Percentiles rank a stretch among this genome's conserved stretches.
Conservation (phyloP, 2,888 invertebrate genomes). For the Limnephilus lunatus region DNA sequence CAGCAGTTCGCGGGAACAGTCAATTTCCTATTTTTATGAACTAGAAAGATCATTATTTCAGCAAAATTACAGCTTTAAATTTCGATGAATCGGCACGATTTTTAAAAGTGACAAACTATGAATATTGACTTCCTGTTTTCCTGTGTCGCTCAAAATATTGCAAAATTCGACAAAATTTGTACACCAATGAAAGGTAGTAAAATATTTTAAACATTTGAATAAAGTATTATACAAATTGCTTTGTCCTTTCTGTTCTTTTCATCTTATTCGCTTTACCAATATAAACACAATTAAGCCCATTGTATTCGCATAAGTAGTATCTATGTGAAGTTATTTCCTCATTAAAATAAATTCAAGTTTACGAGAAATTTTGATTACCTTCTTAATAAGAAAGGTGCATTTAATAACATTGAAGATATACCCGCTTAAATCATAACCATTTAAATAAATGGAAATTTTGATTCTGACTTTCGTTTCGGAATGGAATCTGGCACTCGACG, state of each 20-base stretch:
- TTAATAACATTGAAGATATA: background rate
- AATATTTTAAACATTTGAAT: background rate
- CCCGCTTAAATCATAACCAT: conserved; percentile 43
- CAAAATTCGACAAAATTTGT: background rate
- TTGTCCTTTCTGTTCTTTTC: background rate
- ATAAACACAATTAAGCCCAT: no score
- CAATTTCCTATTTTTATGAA: conserved; percentile 34
- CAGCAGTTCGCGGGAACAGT: conserved; percentile 27
- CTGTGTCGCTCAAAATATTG: background rate
- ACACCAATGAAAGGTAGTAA: background rate
- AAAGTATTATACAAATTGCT: background rate
- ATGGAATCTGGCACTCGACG: conserved; percentile 12
- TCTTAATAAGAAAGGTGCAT: background rate
- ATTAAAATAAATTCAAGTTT: background rate
- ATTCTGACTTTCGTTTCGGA: conserved; percentile 29
- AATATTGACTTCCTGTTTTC: background rate
- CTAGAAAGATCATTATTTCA: conserved; percentile 28
- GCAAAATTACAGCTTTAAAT: conserved; percentile 11
- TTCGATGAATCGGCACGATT: background rate
- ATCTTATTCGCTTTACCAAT: background rate
- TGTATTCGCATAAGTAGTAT: background rate
- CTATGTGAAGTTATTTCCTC: background rate
- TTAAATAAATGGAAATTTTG: conserved; percentile 42
- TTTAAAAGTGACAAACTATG: conserved; percentile 15
- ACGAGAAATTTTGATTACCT: background rate